A percentile compares a stretch with the other conserved stretches of the same genome.
Conservation (phyloP, 2,797 vertebrate species). For the Argyrosomus regius region DNA sequence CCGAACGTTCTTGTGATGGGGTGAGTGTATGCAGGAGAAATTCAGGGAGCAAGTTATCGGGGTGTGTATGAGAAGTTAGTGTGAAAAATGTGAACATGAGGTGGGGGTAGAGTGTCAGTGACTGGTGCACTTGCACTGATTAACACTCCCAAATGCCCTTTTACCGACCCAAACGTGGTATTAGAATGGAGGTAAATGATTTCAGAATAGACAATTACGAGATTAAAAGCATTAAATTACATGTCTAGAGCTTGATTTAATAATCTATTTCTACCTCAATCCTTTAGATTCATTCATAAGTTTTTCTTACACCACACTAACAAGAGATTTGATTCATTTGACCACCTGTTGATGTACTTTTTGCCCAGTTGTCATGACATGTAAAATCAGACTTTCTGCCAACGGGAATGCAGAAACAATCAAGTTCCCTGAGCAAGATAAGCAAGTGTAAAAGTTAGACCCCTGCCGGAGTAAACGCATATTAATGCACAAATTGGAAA, state of each 20-base stretch:
- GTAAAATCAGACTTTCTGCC: conserved; percentile 7
- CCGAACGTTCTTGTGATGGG: conserved; percentile 15
- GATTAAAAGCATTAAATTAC: not conserved
- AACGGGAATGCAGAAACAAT: conserved; percentile 1
- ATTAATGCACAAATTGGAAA: conserved; percentile 35
- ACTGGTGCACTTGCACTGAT: conserved; percentile 9
- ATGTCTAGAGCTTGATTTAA: not conserved
- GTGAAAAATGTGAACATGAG: conserved; percentile 19
- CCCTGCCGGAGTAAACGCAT: conserved; percentile 14
- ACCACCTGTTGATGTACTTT: conserved; percentile 43
- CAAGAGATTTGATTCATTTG: not conserved
- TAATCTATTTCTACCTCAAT: not conserved
- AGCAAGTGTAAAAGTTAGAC: conserved; percentile 9
- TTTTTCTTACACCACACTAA: conserved; percentile 5
- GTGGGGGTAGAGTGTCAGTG: not conserved
- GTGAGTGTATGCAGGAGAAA: conserved; percentile 35
- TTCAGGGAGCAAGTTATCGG: conserved; percentile 3
- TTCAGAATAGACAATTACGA: not conserved
- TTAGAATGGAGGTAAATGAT: not conserved
- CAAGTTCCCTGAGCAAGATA: conserved; percentile 7
- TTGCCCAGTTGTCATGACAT: not conserved
- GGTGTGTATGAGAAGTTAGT: conserved; percentile 12
- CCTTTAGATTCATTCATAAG: not conserved
- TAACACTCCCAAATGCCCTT: conserved; percentile 22
- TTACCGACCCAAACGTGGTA: not conserved